Base-by-base conservation (phyloP, 2,888 invertebrate species). In the Vandiemenella viatica region DNA sequence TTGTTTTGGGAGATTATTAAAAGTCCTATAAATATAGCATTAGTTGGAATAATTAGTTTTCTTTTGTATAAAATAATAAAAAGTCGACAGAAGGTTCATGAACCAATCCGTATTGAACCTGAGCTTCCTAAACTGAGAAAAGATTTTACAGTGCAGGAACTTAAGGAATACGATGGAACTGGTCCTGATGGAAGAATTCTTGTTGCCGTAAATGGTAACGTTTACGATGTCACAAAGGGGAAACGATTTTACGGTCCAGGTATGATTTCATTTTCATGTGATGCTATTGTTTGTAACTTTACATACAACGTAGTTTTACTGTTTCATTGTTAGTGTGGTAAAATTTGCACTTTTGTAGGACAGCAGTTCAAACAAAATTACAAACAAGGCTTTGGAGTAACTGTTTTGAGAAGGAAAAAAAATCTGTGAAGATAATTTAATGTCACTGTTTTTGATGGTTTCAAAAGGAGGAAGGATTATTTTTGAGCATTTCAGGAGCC, bases 161-260 rank as follows among this genome's bases (percentile, higher is more conserved):
- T 97, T 55, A 79, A 79, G 57, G 76, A 81, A 57, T 95, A 80
- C 65, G 87, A 95, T 65, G 96, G 96, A 5, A 83, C 70, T 48
- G 85, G 83, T 61, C 71, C 80, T 22, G 92, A 93, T 62, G 91
- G 90, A 20, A 72, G 95, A 56, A 83, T 96, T 53, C 72, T 95
- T 55, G 79, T 97, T 40, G 95, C 90, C 7, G 88, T 96, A 46
- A 93, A 95, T 67, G 91, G 93, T 20, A 90, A 80, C 71, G 85
- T 97, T 46, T 97, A 90, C 69, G 96, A 97, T 70, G 92, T 84
- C 56, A 93, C 95, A 38, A 80, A 78, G 63, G 92, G 91, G 51
- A 85, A 83, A 62, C 74, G 80, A 55, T 92, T 91, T 67, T 96
- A 96, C 68, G 95, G 95, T 18, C 92, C 93, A 68, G 92, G 95